Evolutionary conservation across 2,888 invertebrate genomes (phyloP).

Genomic region (Chalcis sispes): DNA sequence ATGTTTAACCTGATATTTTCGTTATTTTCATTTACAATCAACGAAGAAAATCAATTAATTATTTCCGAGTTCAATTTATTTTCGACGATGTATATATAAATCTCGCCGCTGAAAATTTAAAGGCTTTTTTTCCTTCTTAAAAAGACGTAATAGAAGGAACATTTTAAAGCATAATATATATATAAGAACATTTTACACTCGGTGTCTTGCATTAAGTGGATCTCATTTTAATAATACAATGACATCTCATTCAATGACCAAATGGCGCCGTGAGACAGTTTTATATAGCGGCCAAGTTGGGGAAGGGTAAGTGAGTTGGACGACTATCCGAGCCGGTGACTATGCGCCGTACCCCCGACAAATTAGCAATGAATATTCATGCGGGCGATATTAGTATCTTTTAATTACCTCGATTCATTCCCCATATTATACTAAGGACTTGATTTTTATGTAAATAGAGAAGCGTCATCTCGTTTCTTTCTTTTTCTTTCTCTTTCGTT

Average conservation of each 20-base stretch:
- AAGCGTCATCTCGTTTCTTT: background rate
- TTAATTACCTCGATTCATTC: slow-evolving; percentile 53
- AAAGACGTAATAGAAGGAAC: too few species aligned
- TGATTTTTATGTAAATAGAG: slow-evolving; percentile 55
- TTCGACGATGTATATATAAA: too few species aligned
- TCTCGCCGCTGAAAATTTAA: too few species aligned
- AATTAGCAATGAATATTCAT: slow-evolving; percentile 58
- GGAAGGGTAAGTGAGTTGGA: too few species aligned
- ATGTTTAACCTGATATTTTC: too few species aligned
- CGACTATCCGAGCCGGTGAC: background rate
- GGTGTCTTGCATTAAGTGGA: slow-evolving; percentile 40
- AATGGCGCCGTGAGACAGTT: slow-evolving; percentile 20
- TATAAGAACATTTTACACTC: slow-evolving; percentile 6
- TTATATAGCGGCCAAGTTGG: too few species aligned
- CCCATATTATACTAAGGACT: slow-evolving; percentile 30
- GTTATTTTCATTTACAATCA: too few species aligned
- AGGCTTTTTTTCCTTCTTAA: too few species aligned
- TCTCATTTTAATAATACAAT: slow-evolving; percentile 58
- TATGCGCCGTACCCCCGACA: slow-evolving; percentile 3
- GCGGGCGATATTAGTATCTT: slow-evolving; percentile 51
- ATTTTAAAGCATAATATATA: too few species aligned
- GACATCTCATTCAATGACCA: slow-evolving; percentile 53
- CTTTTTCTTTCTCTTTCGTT: too few species aligned
- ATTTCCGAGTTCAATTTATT: too few species aligned
- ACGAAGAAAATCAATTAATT: too few species aligned